A percentile compares a stretch with the other conserved stretches of the same genome.
Conservation (phyloP, 2,113 vertebrate genomes). For the Neomonachus schauinslandi region DNA sequence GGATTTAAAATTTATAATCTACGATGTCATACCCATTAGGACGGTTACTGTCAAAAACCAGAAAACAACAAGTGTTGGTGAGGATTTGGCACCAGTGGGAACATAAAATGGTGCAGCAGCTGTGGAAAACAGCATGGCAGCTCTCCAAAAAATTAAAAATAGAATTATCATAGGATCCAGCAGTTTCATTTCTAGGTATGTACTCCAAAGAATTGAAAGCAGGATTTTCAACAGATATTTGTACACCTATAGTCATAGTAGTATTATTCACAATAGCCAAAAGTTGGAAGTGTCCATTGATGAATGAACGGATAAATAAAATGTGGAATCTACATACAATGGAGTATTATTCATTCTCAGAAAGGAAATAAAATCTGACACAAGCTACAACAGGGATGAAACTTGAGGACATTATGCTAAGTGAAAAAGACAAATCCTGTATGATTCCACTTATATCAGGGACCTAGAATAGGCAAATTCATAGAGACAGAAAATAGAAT, state of each 20-base stretch:
- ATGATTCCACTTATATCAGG: background rate
- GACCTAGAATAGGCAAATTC: background rate
- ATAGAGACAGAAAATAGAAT: background rate
- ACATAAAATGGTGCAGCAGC: background rate
- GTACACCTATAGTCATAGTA: background rate
- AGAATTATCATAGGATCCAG: background rate
- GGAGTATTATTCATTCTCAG: background rate
- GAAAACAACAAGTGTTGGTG: background rate
- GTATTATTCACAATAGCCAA: background rate
- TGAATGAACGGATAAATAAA: background rate
- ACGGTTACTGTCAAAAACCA: background rate
- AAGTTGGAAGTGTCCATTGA: background rate
- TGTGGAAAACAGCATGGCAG: background rate
- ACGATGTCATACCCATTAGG: background rate
- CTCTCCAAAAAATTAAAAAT: conserved; percentile 5
- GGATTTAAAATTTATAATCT: conserved; percentile 37
- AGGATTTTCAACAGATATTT: background rate
- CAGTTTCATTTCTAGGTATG: background rate
- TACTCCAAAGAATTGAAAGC: background rate
- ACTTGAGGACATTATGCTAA: background rate
- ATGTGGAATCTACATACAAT: background rate
- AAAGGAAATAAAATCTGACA: conserved; percentile 1
- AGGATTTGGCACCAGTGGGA: background rate
- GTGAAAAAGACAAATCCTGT: background rate
- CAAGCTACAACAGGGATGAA: background rate